phyloP scores from a whole-genome alignment of 30 jellyfish, hydroid and myxozoan species.

The Chrysaora quinquecirrha region DNA sequence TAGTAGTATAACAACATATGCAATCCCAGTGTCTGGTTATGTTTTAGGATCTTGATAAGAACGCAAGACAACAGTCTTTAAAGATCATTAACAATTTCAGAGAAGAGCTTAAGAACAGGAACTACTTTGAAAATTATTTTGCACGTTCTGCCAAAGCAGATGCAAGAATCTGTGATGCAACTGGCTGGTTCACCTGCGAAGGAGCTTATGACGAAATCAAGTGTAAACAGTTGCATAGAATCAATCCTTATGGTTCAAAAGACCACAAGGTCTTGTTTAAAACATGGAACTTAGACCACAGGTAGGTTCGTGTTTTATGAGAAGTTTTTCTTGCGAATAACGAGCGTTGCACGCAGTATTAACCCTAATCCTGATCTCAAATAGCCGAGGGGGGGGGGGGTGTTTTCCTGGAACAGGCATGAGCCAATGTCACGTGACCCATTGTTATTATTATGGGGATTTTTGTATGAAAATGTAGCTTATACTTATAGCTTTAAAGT shows the following conservation, averaged over 20 bases:
- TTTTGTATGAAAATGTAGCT: too few species aligned
- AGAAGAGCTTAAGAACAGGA: constrained; percentile 31
- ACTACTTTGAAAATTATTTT: constrained; percentile 60
- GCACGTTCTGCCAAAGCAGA: constrained; percentile 68
- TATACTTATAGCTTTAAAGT: too few species aligned
- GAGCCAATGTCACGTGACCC: too few species aligned
- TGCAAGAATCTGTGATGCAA: constrained; percentile 53
- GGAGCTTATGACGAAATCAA: constrained; percentile 65
- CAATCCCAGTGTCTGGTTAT: too few species aligned
- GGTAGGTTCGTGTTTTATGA: constrained; percentile 38
- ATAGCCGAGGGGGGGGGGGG: neutral
- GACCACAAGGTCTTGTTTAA: constrained; percentile 86
- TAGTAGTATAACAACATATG: too few species aligned
- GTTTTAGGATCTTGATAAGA: neutral
- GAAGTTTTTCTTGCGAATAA: neutral
- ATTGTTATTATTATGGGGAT: too few species aligned
- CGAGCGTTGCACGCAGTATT: neutral
- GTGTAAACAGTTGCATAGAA: constrained; percentile 64
- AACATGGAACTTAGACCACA: constrained; percentile 97
- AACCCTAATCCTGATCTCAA: neutral
- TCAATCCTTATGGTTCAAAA: constrained; percentile 89
- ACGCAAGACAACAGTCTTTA: constrained; percentile 15
- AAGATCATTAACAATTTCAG: constrained; percentile 30
- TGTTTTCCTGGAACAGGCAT: too few species aligned
- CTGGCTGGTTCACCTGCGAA: constrained; percentile 93